A percentile compares a stretch with the other conserved stretches of the same genome.
Conservation (phyloP, 2,797 vertebrate genomes). For the Nyctalus aviator region DNA sequence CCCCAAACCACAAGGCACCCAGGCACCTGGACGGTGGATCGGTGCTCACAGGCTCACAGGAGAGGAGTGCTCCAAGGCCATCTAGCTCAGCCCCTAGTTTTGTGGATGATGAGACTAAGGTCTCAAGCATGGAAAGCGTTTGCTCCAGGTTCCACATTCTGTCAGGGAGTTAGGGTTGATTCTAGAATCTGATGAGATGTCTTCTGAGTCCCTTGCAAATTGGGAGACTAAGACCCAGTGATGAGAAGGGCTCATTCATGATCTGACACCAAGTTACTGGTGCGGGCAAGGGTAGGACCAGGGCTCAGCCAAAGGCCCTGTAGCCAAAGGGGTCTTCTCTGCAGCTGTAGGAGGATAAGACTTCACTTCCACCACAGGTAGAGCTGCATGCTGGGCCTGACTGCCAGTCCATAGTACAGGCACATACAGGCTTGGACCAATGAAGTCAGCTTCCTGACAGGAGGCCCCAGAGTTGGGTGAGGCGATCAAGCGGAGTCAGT, state of each 20-base stretch:
- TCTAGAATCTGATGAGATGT: not conserved
- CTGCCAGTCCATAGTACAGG: constrained; percentile 86
- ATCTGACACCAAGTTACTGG: not conserved
- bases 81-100: not conserved
- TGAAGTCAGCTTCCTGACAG: constrained; percentile 88
- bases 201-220: not conserved
- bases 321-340: constrained; percentile 70
- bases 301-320: not conserved
- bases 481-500: not conserved
- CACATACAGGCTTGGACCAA: constrained; percentile 89
- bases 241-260: not conserved
- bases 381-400: constrained; percentile 79
- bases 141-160: not conserved
- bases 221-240: not conserved
- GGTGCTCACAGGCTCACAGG: not conserved
- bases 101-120: not conserved
- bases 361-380: constrained; percentile 89
- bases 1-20: not conserved
- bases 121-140: not conserved
- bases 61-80: not conserved
- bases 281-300: not conserved
- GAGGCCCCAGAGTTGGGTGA: constrained; percentile 82
- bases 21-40: too few relatives aligned
- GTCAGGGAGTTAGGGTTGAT: not conserved
- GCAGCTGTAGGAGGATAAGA: constrained; percentile 89